phyloP scores from a whole-genome alignment of 1,140 invertebrate species.

The Venturia canescens region DNA sequence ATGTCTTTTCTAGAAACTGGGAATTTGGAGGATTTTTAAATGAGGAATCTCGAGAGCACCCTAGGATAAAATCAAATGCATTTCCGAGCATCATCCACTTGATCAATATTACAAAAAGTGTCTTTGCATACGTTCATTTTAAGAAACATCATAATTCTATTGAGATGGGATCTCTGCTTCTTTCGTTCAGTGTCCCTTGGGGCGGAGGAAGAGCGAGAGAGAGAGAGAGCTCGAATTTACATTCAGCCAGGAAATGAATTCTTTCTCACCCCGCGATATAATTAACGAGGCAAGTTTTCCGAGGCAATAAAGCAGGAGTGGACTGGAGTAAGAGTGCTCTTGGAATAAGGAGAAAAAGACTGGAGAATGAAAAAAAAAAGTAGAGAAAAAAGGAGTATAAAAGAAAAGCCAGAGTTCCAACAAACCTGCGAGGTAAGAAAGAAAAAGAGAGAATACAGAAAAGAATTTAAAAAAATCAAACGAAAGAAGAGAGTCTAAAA shows the following conservation, averaged over 20 bases:
- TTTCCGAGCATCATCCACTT: no score
- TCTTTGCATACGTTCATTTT: no score
- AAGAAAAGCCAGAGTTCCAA: neutral
- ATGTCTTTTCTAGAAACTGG: no score
- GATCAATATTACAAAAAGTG: no score
- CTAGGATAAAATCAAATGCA: no score
- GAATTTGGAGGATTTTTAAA: no score
- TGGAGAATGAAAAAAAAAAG: no score
- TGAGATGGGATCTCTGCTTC: neutral
- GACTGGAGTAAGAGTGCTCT: neutral
- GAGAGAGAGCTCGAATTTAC: conserved; percentile 11
- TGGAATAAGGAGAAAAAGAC: neutral
- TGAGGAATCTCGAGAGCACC: no score
- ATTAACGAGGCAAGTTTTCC: conserved; percentile 56
- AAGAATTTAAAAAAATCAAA: neutral
- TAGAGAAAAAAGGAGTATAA: neutral
- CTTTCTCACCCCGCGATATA: conserved; percentile 45
- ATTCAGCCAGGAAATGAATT: conserved; percentile 52
- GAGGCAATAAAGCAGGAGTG: conserved; percentile 55
- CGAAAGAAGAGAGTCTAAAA: neutral
- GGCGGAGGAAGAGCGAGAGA: neutral
- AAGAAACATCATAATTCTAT: no score
- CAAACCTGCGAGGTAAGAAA: neutral
- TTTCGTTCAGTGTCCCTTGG: neutral
- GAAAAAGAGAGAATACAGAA: neutral